Evolutionary conservation across 2,113 vertebrate genomes (phyloP).

Genomic region (Pluvianellus socialis): DNA sequence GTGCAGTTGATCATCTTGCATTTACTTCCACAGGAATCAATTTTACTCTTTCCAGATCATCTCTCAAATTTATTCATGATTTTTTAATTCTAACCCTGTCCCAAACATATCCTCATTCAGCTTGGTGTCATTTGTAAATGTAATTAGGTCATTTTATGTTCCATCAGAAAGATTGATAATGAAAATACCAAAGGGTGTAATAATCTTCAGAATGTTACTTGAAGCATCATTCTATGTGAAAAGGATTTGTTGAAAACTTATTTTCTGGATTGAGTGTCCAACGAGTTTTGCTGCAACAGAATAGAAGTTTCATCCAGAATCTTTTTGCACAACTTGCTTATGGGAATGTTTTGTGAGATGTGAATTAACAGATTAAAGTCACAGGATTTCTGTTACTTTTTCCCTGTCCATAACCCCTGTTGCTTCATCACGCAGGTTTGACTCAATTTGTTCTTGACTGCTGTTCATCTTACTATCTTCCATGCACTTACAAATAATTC

Average conservation of each 20-base stretch:
- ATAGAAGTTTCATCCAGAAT: background rate
- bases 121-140: background rate
- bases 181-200: background rate
- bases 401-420: background rate
- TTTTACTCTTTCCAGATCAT: background rate
- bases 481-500: background rate
- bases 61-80: background rate
- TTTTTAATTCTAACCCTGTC: background rate
- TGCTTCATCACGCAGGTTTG: background rate
- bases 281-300: background rate
- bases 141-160: background rate
- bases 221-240: background rate
- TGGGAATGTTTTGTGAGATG: accelerated
- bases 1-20: background rate
- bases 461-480: background rate
- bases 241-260: background rate
- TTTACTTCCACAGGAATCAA: background rate
- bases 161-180: background rate
- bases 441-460: background rate
- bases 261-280: background rate
- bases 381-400: background rate
- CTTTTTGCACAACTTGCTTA: background rate
- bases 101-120: background rate
- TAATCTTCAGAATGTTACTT: background rate
- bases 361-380: background rate